phyloP scores from a whole-genome alignment of 2,797 vertebrate genomes.

The Micrastur ruficollis region DNA sequence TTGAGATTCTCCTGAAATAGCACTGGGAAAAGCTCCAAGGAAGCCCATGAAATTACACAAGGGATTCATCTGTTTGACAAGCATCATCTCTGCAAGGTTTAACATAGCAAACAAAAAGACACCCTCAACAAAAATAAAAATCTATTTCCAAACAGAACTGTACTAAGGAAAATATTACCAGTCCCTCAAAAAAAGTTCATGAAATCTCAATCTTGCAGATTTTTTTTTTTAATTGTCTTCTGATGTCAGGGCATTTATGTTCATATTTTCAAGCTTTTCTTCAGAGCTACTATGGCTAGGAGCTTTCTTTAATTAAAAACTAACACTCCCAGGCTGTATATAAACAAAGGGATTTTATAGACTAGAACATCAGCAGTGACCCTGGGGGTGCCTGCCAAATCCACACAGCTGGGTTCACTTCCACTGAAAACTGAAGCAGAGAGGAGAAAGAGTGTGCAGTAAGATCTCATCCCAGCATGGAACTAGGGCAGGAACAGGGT shows the following conservation, averaged over 20 bases:
- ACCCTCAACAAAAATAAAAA: not conserved
- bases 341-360: not conserved
- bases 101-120: not conserved
- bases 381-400: not conserved
- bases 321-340: not conserved
- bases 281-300: not conserved
- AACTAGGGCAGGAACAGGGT: not conserved
- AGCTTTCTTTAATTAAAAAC: not conserved
- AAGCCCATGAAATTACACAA: not conserved
- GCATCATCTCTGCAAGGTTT: not conserved
- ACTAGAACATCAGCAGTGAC: not conserved
- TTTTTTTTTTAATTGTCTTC: not conserved
- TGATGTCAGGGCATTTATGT: not conserved
- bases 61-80: conserved; percentile 11
- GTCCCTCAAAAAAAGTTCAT: not conserved
- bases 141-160: not conserved
- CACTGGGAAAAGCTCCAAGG: not conserved
- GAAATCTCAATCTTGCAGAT: not conserved
- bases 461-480: not conserved
- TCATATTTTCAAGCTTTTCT: not conserved
- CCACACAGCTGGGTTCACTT: not conserved
- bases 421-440: not conserved
- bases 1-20: conserved; percentile 13
- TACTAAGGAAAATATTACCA: not conserved
- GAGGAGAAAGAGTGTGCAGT: not conserved